phyloP scores from a whole-genome alignment of 2,113 vertebrate genomes.

The Bombycilla garrulus region DNA sequence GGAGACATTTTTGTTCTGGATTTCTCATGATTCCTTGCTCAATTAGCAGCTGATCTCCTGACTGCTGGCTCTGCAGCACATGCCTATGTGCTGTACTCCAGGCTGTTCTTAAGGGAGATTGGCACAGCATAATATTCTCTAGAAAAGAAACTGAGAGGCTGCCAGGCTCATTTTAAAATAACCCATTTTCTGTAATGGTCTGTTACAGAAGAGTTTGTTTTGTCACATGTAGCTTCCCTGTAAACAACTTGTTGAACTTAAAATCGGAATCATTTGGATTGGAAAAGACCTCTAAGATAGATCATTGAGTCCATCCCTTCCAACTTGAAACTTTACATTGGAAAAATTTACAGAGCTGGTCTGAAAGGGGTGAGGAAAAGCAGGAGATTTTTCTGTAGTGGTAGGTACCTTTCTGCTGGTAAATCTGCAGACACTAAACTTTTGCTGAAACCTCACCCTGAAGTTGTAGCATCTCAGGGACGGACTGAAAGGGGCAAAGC shows the following conservation, averaged over 20 bases:
- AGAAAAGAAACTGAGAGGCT: not conserved
- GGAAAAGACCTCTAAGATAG: not conserved
- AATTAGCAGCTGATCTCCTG: not conserved
- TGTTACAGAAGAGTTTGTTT: not conserved
- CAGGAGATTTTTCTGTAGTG: not conserved
- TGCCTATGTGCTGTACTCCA: fast-evolving
- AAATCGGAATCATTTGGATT: not conserved
- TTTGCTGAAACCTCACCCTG: not conserved
- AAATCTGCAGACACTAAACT: not conserved
- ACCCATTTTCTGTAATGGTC: not conserved
- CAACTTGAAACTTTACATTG: not conserved
- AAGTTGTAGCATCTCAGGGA: not conserved
- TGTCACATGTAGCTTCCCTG: not conserved
- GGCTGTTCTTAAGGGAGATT: not conserved
- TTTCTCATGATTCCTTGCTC: not conserved
- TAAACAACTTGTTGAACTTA: not conserved
- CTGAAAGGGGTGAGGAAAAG: not conserved
- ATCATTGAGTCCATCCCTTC: not conserved
- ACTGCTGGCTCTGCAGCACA: not conserved
- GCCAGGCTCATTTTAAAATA: not conserved
- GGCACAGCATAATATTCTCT: not conserved
- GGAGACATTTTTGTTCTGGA: not conserved
- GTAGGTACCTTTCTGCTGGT: not conserved
- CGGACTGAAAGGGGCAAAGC: not conserved
- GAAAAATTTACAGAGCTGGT: not conserved